Evolutionary conservation across 1,140 invertebrate species (phyloP), one percentile per base, ranked within the genome.

Genomic region (Caenorhabditis inopinata): DNA sequence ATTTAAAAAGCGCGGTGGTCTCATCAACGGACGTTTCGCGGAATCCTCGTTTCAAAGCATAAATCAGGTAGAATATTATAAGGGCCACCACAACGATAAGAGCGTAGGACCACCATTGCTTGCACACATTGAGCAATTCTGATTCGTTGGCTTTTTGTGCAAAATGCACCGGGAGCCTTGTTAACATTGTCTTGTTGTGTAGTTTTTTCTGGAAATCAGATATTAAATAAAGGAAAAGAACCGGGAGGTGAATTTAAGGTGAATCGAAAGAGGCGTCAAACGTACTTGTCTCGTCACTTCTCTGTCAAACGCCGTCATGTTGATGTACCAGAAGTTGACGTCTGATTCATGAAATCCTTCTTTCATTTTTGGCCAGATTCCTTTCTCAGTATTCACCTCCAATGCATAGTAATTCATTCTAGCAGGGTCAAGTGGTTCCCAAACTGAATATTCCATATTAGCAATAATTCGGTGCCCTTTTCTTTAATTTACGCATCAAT

Each of bases 301-400:
- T 68, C 58, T 68, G 58, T 68, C 58, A 68, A 68, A 68, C 32
- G 58, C 58, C 32, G 58, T 68, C 58, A 68, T 68, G 16, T 68
- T 68, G 58, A 68, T 68, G 58, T 38, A 68, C 58, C 58, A 68
- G n/a, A 68, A 68, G 58, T 68, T 68, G 58, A 68, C 58, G 12
- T 68, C 58, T 38, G 58, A 29, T 68, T 68, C 58, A 21, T 68
- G 58, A 42, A 68, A 68, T 18, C 32, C 32, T 68, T 68, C 32
- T 21, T 68, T 32, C 58, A 68, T 68, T 68, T 21, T 68, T 21
- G 58, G 58, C 25, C 32, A 18, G 16, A 68, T 42, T 21, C 32
- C 32, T 68, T 38, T 38, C 21, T 68, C 32, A 9, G 58, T 68
- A 21, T 68, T 68, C 3, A 68, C 58, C 27, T 68, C 58, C 9